Percentiles rank a stretch among this genome's conserved stretches.
Evolutionary conservation across 2,888 invertebrate species (phyloP).

Genomic region (Lasioglossum lativentre): DNA sequence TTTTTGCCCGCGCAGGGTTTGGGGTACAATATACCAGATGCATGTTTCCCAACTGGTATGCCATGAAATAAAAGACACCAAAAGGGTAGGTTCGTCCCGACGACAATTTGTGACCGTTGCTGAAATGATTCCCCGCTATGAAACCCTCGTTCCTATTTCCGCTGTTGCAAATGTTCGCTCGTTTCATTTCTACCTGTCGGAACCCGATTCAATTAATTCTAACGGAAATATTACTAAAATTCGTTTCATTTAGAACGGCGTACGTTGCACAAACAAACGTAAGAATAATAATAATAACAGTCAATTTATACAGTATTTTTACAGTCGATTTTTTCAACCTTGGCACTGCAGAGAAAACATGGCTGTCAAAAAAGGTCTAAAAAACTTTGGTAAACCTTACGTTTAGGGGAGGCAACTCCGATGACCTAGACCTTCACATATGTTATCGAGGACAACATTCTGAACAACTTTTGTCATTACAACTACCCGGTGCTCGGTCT

Average conservation of each 20-base stretch:
- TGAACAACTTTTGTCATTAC: too few relatives aligned
- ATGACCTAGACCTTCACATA: too few relatives aligned
- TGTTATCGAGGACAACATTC: too few relatives aligned
- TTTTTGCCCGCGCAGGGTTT: background rate
- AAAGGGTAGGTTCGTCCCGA: background rate
- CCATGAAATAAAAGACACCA: background rate
- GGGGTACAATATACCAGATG: background rate
- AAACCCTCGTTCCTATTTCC: background rate
- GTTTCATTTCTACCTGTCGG: background rate
- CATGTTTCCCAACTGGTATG: background rate
- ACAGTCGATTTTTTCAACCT: background rate
- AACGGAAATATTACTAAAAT: background rate
- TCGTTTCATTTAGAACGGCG: too few relatives aligned
- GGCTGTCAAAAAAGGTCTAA: too few relatives aligned
- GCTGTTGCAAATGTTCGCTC: too few relatives aligned
- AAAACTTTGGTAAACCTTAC: too few relatives aligned
- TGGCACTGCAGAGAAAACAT: too few relatives aligned
- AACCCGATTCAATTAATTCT: background rate
- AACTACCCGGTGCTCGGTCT: too few relatives aligned
- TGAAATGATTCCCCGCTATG: constrained; percentile 16
- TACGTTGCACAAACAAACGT: background rate
- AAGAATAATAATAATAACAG: background rate
- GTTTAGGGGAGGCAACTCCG: too few relatives aligned
- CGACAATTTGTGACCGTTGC: background rate
- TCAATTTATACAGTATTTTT: too few relatives aligned